Evolutionary conservation across 2,888 invertebrate species (phyloP).

Genomic region (Steinernema carpocapsae): DNA sequence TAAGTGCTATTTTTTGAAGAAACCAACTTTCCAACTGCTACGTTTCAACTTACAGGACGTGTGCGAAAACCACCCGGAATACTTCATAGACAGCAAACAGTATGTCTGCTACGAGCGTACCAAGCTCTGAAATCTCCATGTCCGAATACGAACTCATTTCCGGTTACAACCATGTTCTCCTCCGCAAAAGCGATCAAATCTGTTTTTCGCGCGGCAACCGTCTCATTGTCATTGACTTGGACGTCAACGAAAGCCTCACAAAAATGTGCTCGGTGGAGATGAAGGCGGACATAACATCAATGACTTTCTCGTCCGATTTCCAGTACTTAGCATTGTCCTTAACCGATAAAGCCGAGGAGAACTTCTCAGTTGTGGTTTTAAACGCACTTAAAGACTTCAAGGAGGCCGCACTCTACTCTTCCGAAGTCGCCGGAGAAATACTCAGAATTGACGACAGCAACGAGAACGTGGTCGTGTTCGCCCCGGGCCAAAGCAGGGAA

Average conservation of each 20-base stretch:
- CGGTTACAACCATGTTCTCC: background rate
- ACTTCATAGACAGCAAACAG: slow-evolving; percentile 45
- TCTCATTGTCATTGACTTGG: background rate
- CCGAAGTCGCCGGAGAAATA: slow-evolving; percentile 6
- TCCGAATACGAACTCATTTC: background rate
- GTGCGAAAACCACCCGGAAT: slow-evolving; percentile 42
- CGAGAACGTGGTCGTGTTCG: background rate
- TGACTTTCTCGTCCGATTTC: background rate
- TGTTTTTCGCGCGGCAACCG: slow-evolving; percentile 16
- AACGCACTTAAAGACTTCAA: background rate
- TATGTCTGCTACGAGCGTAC: slow-evolving; percentile 47
- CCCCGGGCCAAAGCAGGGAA: background rate
- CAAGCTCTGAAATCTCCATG: background rate
- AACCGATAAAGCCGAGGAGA: background rate
- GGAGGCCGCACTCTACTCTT: background rate
- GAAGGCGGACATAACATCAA: background rate
- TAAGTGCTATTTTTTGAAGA: too few species aligned
- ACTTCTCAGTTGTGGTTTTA: slow-evolving; percentile 1
- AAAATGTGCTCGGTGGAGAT: background rate
- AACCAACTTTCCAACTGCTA: too few species aligned
- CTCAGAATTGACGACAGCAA: background rate
- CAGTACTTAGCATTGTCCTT: background rate
- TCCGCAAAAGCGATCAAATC: background rate
- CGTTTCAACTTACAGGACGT: slow-evolving; percentile 29
- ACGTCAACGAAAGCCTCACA: background rate